These are phyloP conservation scores for Peromyscus maniculatus DNA, from an alignment of 2,113 vertebrate species.

Conservation along the genomic window DNA sequence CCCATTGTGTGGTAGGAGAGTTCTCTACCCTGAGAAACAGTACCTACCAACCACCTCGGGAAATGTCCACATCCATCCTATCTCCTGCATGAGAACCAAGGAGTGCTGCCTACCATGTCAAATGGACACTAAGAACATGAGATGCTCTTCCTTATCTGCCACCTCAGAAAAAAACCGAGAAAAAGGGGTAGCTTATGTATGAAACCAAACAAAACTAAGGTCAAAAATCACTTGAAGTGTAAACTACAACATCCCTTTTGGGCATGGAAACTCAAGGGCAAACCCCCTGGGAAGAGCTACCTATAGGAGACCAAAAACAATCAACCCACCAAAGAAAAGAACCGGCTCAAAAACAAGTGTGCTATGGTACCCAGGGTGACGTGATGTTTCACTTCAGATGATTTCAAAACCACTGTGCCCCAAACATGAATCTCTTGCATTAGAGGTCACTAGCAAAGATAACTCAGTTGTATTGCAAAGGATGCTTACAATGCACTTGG, in stretches of 20 bases:
- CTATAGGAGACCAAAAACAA: slow-evolving; percentile 51
- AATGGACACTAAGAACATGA: neutral
- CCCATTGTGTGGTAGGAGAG: neutral
- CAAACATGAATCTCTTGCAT: slow-evolving; percentile 40
- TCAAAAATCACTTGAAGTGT: slow-evolving; percentile 45
- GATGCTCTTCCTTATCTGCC: slow-evolving; percentile 30
- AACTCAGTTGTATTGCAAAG: slow-evolving; percentile 41
- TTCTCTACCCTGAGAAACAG: neutral
- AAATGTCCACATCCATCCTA: slow-evolving; percentile 2
- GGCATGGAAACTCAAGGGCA: slow-evolving; percentile 71
- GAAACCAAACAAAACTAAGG: slow-evolving; percentile 50
- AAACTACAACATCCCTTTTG: slow-evolving; percentile 25
- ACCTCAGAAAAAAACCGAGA: slow-evolving; percentile 17
- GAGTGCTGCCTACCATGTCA: neutral
- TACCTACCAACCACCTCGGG: neutral
- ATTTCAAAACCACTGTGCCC: slow-evolving; percentile 57
- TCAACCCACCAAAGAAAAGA: slow-evolving; percentile 62
- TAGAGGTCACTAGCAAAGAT: slow-evolving; percentile 38
- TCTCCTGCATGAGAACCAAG: neutral
- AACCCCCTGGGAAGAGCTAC: slow-evolving; percentile 49
- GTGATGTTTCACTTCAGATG: slow-evolving; percentile 51
- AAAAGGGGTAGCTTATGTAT: neutral
- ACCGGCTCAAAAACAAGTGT: slow-evolving; percentile 61
- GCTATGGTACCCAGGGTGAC: slow-evolving; percentile 18
- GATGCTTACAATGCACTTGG: slow-evolving; percentile 46